Base-by-base conservation (phyloP, 2,797 vertebrate genomes). In the Hydrolagus colliei region DNA sequence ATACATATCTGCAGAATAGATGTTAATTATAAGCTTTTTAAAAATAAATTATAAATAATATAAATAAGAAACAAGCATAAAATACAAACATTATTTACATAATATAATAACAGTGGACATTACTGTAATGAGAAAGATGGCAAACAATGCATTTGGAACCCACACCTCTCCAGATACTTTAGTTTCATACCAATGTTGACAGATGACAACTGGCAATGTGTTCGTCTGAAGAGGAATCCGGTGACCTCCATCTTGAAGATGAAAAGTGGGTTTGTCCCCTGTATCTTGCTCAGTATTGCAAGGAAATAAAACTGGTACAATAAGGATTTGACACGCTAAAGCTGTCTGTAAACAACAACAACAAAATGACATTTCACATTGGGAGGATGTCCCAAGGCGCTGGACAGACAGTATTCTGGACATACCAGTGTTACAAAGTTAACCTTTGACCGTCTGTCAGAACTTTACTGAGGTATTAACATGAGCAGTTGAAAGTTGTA, bases 11-110 rank as follows among this genome's bases (percentile, higher is more conserved):
- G 41, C 41, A 52, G 3, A 52, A 52, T 52, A 52, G 3, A 52
- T 52, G 41, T 52, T 52, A 52, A 52, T 52, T 52, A 52, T 3
- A 3, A 52, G 41, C 41, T 52, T 52, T 52, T 52, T 52, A 52
- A 52, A 52, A 52, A 52, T 52, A 18, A 41, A 35, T 68, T 84
- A 84, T 84, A 84, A 82, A 82, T 82, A 82, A 82, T 13, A 82
- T 68, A 82, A 84, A 84, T 71, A 71, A 35, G 62, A 80, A 84
- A 71, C 41, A 52, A 52, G 41, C 2, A 35, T 52, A 71, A 84
- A 84, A 82, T 18, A 41, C 2, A 76, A 77, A 59, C 9, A 74
- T 77, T 20, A 41, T 16, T 84, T 52, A 41, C 62, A 52, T 52
- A 52, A 52, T 52, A 52, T 52, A 52, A 52, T 52, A 52, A 52